phyloP scores from a whole-genome alignment of 2,888 invertebrate species.

The Glyphotaelius pellucidus region DNA sequence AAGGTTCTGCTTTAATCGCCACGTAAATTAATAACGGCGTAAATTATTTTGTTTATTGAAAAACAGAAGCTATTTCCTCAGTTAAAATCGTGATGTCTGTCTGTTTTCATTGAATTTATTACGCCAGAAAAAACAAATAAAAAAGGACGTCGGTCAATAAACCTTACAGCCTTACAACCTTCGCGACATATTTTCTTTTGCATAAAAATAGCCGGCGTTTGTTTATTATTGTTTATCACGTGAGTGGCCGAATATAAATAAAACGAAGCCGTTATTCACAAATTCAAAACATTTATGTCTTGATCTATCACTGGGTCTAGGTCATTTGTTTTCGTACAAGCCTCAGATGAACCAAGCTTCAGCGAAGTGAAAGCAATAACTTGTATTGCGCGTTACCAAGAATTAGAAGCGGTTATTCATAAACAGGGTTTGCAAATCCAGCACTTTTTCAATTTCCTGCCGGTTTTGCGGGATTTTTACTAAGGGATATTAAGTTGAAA shows the following conservation, averaged over 20 bases:
- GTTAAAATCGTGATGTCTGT: background rate
- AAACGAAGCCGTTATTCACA: background rate
- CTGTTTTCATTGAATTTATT: background rate
- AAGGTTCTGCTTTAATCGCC: background rate
- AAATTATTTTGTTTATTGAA: background rate
- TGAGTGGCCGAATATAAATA: background rate
- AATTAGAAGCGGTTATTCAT: background rate
- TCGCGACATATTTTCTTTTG: background rate
- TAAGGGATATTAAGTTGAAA: too few species aligned
- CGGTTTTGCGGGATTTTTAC: too few species aligned
- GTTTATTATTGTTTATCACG: background rate
- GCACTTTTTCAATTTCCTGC: too few species aligned
- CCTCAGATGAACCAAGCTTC: background rate
- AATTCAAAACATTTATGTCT: background rate
- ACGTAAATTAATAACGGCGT: background rate
- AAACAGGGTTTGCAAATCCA: background rate
- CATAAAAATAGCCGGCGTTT: background rate
- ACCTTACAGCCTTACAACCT: background rate
- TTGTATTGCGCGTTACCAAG: constrained; percentile 3
- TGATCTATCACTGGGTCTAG: constrained; percentile 11
- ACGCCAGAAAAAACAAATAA: background rate
- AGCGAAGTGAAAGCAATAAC: constrained; percentile 24
- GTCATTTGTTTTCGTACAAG: background rate
- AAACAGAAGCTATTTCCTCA: background rate
- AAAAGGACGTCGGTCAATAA: background rate